phyloP scores from a whole-genome alignment of 1,140 invertebrate genomes.

The Drosophila parvula region DNA sequence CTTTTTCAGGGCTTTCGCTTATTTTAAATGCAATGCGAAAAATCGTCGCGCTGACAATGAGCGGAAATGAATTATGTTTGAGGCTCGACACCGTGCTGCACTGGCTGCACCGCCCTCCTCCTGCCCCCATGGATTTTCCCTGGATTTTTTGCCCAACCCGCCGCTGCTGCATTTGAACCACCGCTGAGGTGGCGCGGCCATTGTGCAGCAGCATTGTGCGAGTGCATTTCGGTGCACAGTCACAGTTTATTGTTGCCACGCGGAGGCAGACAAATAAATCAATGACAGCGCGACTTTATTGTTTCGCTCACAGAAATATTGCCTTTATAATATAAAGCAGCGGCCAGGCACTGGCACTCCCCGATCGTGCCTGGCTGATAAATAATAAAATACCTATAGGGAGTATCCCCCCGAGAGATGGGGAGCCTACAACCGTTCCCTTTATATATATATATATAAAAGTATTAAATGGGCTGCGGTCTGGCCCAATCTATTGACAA shows the following conservation, averaged over 20 bases:
- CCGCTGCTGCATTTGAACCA: conserved; percentile 37
- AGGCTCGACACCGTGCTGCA: conserved; percentile 43
- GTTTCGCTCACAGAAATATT: conserved; percentile 82
- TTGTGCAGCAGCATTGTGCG: conserved; percentile 78
- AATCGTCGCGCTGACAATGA: conserved; percentile 74
- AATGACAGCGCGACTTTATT: conserved; percentile 83
- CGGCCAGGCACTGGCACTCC: conserved; percentile 32
- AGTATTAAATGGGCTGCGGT: conserved; percentile 77
- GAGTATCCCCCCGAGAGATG: conserved; percentile 33
- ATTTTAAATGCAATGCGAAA: conserved; percentile 75
- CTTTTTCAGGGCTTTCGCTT: conserved; percentile 52
- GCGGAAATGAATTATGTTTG: conserved; percentile 81
- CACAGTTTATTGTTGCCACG: conserved; percentile 78
- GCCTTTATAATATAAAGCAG: conserved; percentile 79
- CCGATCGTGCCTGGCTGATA: conserved; percentile 68
- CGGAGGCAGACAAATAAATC: conserved; percentile 80
- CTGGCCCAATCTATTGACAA: conserved; percentile 72
- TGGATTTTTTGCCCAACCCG: conserved; percentile 1
- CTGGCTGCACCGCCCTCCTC: not conserved
- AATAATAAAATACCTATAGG: conserved; percentile 81
- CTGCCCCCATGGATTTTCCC: not conserved
- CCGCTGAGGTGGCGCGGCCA: conserved; percentile 61
- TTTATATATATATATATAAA: conserved; percentile 37
- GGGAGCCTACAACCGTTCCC: conserved; percentile 2
- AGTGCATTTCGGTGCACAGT: conserved; percentile 74